Conservation (phyloP, 2,113 vertebrate genomes). For the Alaudala cheleensis region DNA sequence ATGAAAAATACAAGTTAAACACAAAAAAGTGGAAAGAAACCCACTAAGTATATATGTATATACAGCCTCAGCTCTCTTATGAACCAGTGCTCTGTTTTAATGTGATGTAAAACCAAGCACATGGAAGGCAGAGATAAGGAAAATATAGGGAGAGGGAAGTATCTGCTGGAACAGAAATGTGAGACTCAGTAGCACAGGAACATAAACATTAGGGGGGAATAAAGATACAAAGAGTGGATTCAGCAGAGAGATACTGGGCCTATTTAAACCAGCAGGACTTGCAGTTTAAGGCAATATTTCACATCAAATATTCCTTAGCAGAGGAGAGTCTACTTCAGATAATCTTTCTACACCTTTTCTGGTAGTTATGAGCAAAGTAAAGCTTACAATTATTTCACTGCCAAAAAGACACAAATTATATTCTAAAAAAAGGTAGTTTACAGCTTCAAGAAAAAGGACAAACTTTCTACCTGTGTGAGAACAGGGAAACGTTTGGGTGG, state of each 20-base stretch:
- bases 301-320: background rate
- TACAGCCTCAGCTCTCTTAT: background rate
- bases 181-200: background rate
- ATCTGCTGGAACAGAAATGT: background rate
- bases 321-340: background rate
- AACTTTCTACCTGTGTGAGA: background rate
- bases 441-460: background rate
- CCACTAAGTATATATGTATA: background rate
- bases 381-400: background rate
- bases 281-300: background rate
- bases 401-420: background rate
- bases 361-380: background rate
- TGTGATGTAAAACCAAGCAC: slow-evolving; percentile 17
- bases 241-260: background rate
- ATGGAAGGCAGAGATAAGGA: slow-evolving; percentile 40
- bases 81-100: background rate
- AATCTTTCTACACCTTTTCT: background rate
- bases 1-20: background rate
- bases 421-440: background rate
- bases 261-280: background rate
- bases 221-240: background rate
- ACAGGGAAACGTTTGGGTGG: background rate
- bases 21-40: background rate
- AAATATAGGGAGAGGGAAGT: background rate
- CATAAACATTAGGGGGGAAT: background rate